A percentile compares a stretch with the other conserved stretches of the same genome.
phyloP scores from a whole-genome alignment of 2,888 invertebrate species.

The Siphonodentalium dalli region DNA sequence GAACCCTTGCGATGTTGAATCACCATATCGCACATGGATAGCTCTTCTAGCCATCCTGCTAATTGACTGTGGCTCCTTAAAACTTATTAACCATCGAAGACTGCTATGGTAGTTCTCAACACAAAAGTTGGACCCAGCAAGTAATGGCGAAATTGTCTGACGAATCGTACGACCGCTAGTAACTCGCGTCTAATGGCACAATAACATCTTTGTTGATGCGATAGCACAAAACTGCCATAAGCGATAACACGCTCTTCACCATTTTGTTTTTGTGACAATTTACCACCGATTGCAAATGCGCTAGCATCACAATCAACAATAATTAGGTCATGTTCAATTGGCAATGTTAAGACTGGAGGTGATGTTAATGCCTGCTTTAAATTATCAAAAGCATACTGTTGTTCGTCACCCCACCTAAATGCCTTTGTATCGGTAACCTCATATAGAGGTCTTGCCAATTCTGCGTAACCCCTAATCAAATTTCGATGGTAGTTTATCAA shows the following conservation, averaged over 20 bases:
- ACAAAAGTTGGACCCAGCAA: neutral
- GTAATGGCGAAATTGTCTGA: neutral
- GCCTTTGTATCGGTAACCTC: neutral
- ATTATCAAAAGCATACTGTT: slow-evolving; percentile 7
- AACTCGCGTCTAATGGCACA: neutral
- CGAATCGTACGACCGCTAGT: neutral
- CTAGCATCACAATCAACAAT: slow-evolving; percentile 18
- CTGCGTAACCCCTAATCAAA: slow-evolving; percentile 4
- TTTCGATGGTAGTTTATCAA: slow-evolving; percentile 16
- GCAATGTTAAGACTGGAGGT: slow-evolving; percentile 12
- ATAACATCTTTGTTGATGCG: neutral
- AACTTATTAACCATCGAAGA: slow-evolving; percentile 3
- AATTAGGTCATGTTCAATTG: slow-evolving; percentile 1
- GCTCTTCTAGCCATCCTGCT: slow-evolving; percentile 10
- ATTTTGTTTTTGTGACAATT: slow-evolving; percentile 14
- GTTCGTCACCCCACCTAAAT: neutral
- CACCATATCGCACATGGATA: slow-evolving; percentile 5
- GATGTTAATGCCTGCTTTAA: slow-evolving; percentile 4
- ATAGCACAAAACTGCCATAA: slow-evolving; percentile 9
- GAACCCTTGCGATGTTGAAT: slow-evolving; percentile 2
- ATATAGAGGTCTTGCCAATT: slow-evolving; percentile 7
- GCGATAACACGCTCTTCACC: slow-evolving; percentile 16
- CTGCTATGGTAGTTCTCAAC: slow-evolving; percentile 6
- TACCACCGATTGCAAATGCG: slow-evolving; percentile 14
- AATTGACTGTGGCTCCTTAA: slow-evolving; percentile 1